Base-by-base conservation (phyloP, 2,113 vertebrate genomes). In the Galeopterus variegatus region DNA sequence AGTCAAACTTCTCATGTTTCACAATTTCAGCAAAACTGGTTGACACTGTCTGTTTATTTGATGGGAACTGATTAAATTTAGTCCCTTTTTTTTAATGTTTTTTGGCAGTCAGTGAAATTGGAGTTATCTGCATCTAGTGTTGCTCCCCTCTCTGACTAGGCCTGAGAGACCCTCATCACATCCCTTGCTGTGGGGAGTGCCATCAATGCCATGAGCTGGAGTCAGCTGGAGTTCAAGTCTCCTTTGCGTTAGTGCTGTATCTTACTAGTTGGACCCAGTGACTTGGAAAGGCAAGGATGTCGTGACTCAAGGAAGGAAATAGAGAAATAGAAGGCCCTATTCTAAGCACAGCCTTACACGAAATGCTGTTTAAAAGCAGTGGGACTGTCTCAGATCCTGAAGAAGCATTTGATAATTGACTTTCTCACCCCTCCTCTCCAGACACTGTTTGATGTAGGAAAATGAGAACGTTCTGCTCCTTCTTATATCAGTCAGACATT, bases 281-380 rank as follows among this genome's bases (percentile, higher is more conserved):
- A 93, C 72, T 45, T 14, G 1, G 86, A 69, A 94, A 83, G 69
- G 18, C 36, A 70, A 94, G 45, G 23, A 45, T 31, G 15, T 12
- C 33, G 26, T 88, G 86, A 87, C 52, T 75, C 28, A 10, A 41
- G 19, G 45, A 65, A 54, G 12, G 87, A 79, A 50, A 64, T 0
- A 19, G 6, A 18, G 26, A 84, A 92, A 21, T 17, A 56, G 80
- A 54, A 73, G 36, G 28, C 83, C 15, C 67, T 86, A 36, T 23
- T 12, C 13, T 5, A 72, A 88, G 58, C 26, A 45, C 12, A 56
- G 7, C 11, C 52, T 64, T 88, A 15, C 5, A 14, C 19, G 45
- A 92, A 83, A 77, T 45, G 72, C 5, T 93, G 54, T 89, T 96
- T 13, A 26, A 95, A 96, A 28, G 28, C 75, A 77, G 3, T 64